A percentile compares a stretch with the other conserved stretches of the same genome.
These are phyloP conservation scores for Atrina japonica DNA, from an alignment of 2,888 invertebrate species.

Conservation along the genomic window DNA sequence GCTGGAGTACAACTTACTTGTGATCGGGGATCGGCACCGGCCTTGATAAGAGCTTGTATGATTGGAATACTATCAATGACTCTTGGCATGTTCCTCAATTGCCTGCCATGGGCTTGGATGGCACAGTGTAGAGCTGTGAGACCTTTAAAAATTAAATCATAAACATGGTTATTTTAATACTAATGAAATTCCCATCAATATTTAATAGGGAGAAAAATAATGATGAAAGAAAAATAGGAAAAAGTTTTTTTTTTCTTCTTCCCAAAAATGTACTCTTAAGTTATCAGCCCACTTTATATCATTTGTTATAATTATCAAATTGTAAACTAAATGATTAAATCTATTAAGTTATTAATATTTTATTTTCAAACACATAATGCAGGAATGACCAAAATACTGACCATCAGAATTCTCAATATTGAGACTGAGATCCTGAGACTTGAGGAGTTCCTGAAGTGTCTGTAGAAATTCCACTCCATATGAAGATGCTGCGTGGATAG, in stretches of 20 bases:
- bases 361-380: too few species aligned
- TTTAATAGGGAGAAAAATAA: constrained; percentile 4
- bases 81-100: constrained; percentile 38
- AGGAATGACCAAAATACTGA: too few species aligned
- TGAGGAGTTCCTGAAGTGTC: constrained; percentile 65
- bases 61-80: constrained; percentile 64
- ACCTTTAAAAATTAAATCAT: constrained; percentile 61
- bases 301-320: too few species aligned
- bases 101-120: constrained; percentile 66
- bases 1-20: constrained; percentile 71
- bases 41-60: constrained; percentile 65
- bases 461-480: constrained; percentile 60
- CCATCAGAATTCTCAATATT: constrained; percentile 72
- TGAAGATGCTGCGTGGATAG: constrained; percentile 71
- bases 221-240: neutral
- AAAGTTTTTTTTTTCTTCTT: neutral
- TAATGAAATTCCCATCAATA: neutral
- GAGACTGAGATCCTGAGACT: constrained; percentile 60
- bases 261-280: too few species aligned
- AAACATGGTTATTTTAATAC: neutral
- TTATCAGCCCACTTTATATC: too few species aligned
- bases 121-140: constrained; percentile 75
- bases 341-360: too few species aligned
- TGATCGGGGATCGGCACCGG: constrained; percentile 71
- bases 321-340: too few species aligned